Evolutionary conservation across 2,797 vertebrate species (phyloP).

Genomic region (Pygocentrus nattereri): DNA sequence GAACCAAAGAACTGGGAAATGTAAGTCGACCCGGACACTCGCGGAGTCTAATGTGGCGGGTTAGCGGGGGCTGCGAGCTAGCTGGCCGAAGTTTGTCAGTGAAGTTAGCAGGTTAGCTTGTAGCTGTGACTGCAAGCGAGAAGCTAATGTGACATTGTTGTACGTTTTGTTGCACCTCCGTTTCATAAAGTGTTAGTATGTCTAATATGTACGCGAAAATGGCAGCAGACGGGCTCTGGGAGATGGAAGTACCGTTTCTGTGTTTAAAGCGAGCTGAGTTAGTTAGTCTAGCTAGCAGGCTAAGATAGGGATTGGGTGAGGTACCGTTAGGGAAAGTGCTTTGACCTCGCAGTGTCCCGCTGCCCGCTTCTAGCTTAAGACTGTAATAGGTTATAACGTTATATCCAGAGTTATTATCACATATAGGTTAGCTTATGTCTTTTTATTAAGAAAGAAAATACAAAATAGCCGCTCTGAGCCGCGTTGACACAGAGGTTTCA

Average conservation of each 20-base stretch:
- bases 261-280: neutral
- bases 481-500: neutral
- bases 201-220: neutral
- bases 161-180: neutral
- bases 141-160: neutral
- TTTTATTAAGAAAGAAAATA: neutral
- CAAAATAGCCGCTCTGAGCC: too few relatives aligned
- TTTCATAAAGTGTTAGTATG: neutral
- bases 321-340: neutral
- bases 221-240: neutral
- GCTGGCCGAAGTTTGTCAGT: conserved; percentile 21
- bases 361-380: neutral
- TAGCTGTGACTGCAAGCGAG: neutral
- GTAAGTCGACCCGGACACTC: conserved; percentile 68
- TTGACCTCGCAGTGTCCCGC: neutral
- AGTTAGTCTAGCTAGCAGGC: neutral
- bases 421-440: too few relatives aligned
- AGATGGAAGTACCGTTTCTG: too few relatives aligned
- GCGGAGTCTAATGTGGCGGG: neutral
- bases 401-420: neutral
- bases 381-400: neutral
- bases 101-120: conserved; percentile 1
- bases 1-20: conserved; percentile 80
- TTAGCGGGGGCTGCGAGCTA: conserved; percentile 59
- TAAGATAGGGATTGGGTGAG: neutral